Evolutionary conservation across 2,888 invertebrate species (phyloP).

Genomic region (Amiota minor): DNA sequence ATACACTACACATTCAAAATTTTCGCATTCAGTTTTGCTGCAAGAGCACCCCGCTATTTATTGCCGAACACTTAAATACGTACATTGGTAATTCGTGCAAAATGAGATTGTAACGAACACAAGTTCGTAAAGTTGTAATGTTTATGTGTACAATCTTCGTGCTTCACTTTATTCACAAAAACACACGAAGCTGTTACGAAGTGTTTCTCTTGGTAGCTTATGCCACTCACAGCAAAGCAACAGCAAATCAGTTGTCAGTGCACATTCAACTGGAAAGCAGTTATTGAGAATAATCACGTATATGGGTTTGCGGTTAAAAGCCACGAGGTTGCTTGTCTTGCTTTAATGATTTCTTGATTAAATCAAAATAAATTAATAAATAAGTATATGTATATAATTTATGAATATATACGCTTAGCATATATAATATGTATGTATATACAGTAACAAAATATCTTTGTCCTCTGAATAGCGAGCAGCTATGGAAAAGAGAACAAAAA

Average conservation of each 20-base stretch:
- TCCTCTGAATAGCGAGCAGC: neutral
- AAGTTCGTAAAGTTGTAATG: too few species aligned
- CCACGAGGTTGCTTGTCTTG: slow-evolving; percentile 71
- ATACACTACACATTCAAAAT: too few species aligned
- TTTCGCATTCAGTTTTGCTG: too few species aligned
- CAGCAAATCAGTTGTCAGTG: slow-evolving; percentile 73
- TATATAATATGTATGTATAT: neutral
- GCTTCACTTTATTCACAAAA: neutral
- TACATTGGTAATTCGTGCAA: too few species aligned
- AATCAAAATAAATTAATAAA: neutral
- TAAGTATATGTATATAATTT: slow-evolving; percentile 9
- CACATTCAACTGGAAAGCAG: slow-evolving; percentile 74
- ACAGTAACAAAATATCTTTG: neutral
- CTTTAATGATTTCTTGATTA: too few species aligned
- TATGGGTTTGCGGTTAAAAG: slow-evolving; percentile 70
- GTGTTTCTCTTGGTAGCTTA: slow-evolving; percentile 10
- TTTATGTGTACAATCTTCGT: too few species aligned
- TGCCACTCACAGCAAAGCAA: slow-evolving; percentile 44
- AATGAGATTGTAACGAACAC: too few species aligned
- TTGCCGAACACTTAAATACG: too few species aligned
- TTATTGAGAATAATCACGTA: slow-evolving; percentile 61
- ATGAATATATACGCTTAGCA: neutral
- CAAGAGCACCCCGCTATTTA: too few species aligned
- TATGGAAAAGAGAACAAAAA: neutral
- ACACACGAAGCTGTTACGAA: neutral